Conservation (phyloP, 2,888 invertebrate genomes). For the Criorhina ranunculi region DNA sequence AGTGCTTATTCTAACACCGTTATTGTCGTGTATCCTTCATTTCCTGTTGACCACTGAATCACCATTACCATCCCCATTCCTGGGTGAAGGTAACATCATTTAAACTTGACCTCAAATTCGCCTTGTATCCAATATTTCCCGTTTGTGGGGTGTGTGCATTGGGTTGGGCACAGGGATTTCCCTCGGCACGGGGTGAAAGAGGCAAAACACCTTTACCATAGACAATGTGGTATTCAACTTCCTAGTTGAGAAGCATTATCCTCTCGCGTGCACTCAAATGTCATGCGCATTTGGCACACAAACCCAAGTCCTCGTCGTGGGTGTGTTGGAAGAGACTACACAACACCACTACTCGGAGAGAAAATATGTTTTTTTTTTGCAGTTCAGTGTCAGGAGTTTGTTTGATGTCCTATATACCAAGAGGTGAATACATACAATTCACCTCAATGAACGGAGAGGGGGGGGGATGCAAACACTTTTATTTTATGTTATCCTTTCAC, state of each 20-base stretch:
- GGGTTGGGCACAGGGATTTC: conserved; percentile 22
- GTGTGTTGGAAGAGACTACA: conserved; percentile 25
- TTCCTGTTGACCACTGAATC: conserved; percentile 20
- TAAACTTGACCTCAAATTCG: conserved; percentile 75
- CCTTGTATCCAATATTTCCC: conserved; percentile 42
- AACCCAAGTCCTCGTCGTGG: not conserved
- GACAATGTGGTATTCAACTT: conserved; percentile 46
- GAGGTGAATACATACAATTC: conserved; percentile 46
- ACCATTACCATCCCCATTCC: conserved; percentile 12
- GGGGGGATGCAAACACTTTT: not conserved
- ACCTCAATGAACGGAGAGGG: conserved; percentile 22
- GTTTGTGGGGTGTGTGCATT: conserved; percentile 13
- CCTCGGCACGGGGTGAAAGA: not conserved
- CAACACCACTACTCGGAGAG: not conserved
- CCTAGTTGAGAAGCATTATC: conserved; percentile 11
- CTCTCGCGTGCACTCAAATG: conserved; percentile 23
- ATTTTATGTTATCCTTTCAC: too few relatives aligned
- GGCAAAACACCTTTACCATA: conserved; percentile 50
- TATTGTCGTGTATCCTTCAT: conserved; percentile 10
- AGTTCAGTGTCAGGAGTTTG: conserved; percentile 68
- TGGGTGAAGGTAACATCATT: conserved; percentile 58
- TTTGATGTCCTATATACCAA: conserved; percentile 54
- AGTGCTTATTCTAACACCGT: not conserved
- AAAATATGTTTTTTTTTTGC: conserved; percentile 15
- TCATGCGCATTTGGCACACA: too few relatives aligned